Evolutionary conservation across 2,888 invertebrate species (phyloP), one percentile per base, ranked within the genome.

Genomic region (Ptychoptera contaminata): DNA sequence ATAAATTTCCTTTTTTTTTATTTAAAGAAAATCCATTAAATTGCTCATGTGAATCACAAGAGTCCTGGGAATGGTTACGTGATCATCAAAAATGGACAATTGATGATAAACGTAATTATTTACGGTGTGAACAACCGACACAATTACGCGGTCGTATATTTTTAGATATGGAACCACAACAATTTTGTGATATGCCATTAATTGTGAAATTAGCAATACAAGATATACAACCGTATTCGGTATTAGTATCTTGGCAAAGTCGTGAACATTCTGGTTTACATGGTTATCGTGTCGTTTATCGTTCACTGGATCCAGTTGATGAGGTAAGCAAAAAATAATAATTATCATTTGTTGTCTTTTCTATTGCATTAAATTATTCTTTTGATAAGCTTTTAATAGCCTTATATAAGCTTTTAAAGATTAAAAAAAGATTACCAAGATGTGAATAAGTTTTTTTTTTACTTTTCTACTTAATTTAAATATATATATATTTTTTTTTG

Each of bases 51-150:
- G 86, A 90, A 61, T 79, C 88, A 47, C 84, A 88, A 66, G 85
- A 87, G 61, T 73, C 90, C 40, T 90, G 92, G 86, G 83, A 82
- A 67, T 93, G 91, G 92, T 72, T 92, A 60, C 74, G 85, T 58
- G 83, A 87, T 62, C 86, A 93, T 68, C 77, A 80, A 57, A 87
- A 88, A 67, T 65, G 66, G 65, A 61, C 59, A 37, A 56, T 48
- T 34, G 50, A 51, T 49, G 61, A 64, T 57, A 58, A 56, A 57
- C 54, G 58, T 56, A 59, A 64, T 54, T 74, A 74, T 55, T 71
- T 87, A 54, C 76, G 79, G 16, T 91, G 91, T 65, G 84, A 86
- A 62, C 80, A 84, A 56, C 90, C 90, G 1, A 78, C 82, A 49
- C 82, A 83, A 62, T 72, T 88, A 49, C 76, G 79, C 50, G 85